Evolutionary conservation across 1,140 invertebrate genomes (phyloP).

Genomic region (Pollicipes pollicipes): DNA sequence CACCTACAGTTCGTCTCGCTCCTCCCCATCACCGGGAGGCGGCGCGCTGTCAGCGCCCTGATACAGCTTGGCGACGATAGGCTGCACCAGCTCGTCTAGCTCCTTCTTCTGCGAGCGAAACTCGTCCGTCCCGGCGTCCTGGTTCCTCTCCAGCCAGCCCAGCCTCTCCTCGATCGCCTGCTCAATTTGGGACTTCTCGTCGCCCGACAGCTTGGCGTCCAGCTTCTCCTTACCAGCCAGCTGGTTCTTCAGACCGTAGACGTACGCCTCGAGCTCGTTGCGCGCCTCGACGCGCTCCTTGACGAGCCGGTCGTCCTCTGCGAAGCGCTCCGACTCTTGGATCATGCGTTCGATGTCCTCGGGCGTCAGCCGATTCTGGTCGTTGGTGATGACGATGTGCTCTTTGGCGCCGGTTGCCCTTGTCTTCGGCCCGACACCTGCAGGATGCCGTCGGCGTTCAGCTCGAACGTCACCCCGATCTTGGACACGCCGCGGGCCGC

Average conservation of each 20-base stretch:
- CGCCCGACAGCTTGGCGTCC: constrained; percentile 68
- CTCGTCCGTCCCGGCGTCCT: constrained; percentile 79
- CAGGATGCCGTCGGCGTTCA: constrained; percentile 30
- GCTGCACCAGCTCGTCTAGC: constrained; percentile 82
- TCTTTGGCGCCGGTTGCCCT: constrained; percentile 43
- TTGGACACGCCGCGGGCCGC: constrained; percentile 53
- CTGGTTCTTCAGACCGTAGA: constrained; percentile 95
- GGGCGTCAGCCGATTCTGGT: constrained; percentile 38
- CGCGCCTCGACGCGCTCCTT: constrained; percentile 91
- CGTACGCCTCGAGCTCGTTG: constrained; percentile 79
- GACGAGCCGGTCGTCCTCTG: constrained; percentile 91
- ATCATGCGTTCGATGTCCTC: constrained; percentile 47
- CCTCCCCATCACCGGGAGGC: not conserved
- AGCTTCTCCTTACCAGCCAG: constrained; percentile 96
- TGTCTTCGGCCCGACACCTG: constrained; percentile 39
- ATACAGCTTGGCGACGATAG: constrained; percentile 93
- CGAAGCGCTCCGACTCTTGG: constrained; percentile 71
- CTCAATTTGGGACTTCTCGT: constrained; percentile 84
- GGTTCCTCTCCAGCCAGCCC: constrained; percentile 92
- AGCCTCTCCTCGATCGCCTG: constrained; percentile 82
- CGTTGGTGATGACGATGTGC: constrained; percentile 43
- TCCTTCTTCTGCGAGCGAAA: constrained; percentile 95
- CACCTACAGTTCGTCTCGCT: not conserved
- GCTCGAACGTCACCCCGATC: constrained; percentile 32
- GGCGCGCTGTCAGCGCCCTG: constrained; percentile 28